These are phyloP conservation scores for Amphiduros pacificus DNA, from an alignment of 2,888 invertebrate genomes.

Conservation along the genomic window DNA sequence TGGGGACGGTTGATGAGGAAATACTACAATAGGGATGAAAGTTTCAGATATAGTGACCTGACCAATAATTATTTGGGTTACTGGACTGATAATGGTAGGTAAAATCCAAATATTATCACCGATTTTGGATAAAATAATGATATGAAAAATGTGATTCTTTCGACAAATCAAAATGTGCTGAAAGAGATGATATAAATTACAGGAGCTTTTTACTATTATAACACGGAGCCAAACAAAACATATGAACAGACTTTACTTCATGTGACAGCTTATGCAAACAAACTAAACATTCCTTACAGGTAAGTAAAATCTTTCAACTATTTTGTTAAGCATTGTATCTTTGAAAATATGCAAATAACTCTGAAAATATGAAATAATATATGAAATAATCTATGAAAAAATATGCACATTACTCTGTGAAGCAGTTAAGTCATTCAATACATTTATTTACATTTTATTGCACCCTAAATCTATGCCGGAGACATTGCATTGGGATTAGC, in stretches of 20 bases:
- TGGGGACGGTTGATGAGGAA: slow-evolving; percentile 37
- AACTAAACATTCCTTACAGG: slow-evolving; percentile 39
- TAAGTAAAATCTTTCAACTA: slow-evolving; percentile 17
- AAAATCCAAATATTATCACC: no score
- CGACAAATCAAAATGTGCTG: no score
- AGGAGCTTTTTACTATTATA: slow-evolving; percentile 48
- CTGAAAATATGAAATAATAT: not conserved
- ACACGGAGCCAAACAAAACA: slow-evolving; percentile 37
- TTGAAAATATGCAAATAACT: not conserved
- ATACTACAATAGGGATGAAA: slow-evolving; percentile 32
- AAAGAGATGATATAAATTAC: no score
- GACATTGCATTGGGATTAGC: no score
- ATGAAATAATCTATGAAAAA: no score
- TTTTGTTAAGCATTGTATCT: not conserved
- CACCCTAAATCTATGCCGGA: no score
- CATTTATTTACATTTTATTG: no score
- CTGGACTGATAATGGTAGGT: slow-evolving; percentile 39
- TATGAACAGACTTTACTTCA: slow-evolving; percentile 43
- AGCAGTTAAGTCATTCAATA: no score
- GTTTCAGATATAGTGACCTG: slow-evolving; percentile 30
- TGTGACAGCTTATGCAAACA: slow-evolving; percentile 34
- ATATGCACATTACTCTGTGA: no score
- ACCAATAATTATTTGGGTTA: slow-evolving; percentile 41
- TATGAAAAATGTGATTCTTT: no score
- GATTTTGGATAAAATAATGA: no score